Evolutionary conservation across 2,888 invertebrate genomes (phyloP), one percentile per base, ranked within the genome.

Genomic region (Pheosia tremula): DNA sequence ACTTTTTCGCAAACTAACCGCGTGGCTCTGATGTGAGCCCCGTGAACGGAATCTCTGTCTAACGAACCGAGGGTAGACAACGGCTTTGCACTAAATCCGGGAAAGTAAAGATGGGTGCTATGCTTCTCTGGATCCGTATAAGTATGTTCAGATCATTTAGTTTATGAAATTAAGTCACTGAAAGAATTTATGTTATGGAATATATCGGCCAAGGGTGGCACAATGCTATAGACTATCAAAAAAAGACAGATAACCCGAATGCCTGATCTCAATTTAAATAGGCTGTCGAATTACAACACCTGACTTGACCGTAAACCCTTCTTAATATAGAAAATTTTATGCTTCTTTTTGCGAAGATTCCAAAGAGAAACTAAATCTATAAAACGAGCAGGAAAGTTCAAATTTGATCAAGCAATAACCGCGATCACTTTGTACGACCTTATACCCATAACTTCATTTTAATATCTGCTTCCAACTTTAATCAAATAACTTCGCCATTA

Each of bases 21-120:
- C 62, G 62, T 49, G 54, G 56, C 38, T 62, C 58, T 49, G 58
- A 58, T 24, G 61, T 50, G 66, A 66, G 68, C 53, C 58, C 62
- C 60, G n/a, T 6, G 56, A 64, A 68, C 74, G 73, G 78, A 78
- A 78, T 76, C 76, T 73, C 67, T 62, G 76, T 65, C 76, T 81
- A 83, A 83, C 80, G 82, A 84, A 80, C 79, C 81, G 74, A 69
- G 67, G 53, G 52, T 36, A 68, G 61, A 62, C 68, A 65, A 67
- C 61, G 64, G 66, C 65, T 74, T 76, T 71, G 69, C 71, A 66
- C 67, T 56, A 66, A 41, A 37, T 53, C 53, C 53, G 36, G 10
- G 11, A 4, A 53, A 37, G 4, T 9, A 53, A 0, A 5, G 36
- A 53, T 37, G 53, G 24, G 53, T 53, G 47, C n/a, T 47, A 4